A percentile compares a stretch with the other conserved stretches of the same genome.
phyloP scores from a whole-genome alignment of 2,888 invertebrate species.

The Anticlea derivata region DNA sequence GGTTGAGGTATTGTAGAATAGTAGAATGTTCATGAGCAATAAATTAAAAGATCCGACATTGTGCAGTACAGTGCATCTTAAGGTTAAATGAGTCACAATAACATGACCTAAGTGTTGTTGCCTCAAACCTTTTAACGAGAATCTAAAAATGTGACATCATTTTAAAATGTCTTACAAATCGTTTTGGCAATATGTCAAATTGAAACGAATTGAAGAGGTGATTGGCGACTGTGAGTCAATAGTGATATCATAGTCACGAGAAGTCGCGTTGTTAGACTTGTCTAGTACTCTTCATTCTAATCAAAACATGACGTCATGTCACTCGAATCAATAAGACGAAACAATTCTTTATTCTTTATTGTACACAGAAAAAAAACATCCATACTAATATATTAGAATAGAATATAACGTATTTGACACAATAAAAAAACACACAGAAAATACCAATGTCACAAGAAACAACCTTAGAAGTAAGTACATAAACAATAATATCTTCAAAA shows the following conservation, averaged over 20 bases:
- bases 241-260: constrained; percentile 2
- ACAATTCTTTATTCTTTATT: no score
- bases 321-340: neutral
- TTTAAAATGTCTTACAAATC: neutral
- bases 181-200: constrained; percentile 4
- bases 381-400: no score
- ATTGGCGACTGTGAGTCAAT: constrained; percentile 6
- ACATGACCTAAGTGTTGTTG: neutral
- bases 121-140: neutral
- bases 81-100: neutral
- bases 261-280: neutral
- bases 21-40: no score
- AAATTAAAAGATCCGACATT: constrained; percentile 1
- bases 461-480: no score
- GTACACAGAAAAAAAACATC: no score
- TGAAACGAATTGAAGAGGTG: constrained; percentile 1
- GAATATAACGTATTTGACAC: no score
- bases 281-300: neutral
- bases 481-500: no score
- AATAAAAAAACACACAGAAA: no score
- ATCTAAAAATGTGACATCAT: constrained; percentile 4
- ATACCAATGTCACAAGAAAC: no score
- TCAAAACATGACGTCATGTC: neutral
- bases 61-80: neutral
- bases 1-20: no score